Conservation (phyloP, 2,888 invertebrate genomes). For the Phyllotreta striolata region DNA sequence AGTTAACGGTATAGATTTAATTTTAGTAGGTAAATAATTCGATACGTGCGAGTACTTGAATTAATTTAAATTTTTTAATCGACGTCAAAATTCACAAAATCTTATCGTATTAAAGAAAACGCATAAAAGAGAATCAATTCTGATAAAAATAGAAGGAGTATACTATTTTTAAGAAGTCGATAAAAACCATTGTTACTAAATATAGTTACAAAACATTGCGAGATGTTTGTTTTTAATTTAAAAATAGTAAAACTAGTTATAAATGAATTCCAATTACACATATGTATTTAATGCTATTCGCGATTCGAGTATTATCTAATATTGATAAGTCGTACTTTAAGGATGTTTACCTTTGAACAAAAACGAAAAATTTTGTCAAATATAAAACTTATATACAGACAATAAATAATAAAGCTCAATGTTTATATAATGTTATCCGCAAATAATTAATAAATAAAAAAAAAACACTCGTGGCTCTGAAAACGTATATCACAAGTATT, state of each 20-base stretch:
- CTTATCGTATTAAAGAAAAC: conserved; percentile 34
- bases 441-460: background rate
- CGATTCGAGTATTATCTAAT: conserved; percentile 19
- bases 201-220: conserved; percentile 53
- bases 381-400: conserved; percentile 7
- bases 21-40: background rate
- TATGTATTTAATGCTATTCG: conserved; percentile 30
- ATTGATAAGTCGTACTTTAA: conserved; percentile 21
- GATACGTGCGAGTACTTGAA: background rate
- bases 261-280: conserved; percentile 32
- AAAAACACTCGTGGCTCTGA: conserved; percentile 26
- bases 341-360: conserved; percentile 30
- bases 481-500: conserved; percentile 40
- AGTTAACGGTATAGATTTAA: background rate
- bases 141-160: conserved; percentile 48
- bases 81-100: background rate
- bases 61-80: too few relatives aligned
- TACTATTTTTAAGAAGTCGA: conserved; percentile 56
- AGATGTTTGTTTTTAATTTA: conserved; percentile 49
- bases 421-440: conserved; percentile 10
- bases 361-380: conserved; percentile 19
- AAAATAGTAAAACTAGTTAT: conserved; percentile 45
- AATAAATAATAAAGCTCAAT: conserved; percentile 9
- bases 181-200: conserved; percentile 54
- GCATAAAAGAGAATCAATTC: conserved; percentile 35